Evolutionary conservation across 2,888 invertebrate species (phyloP).

Genomic region (Nemapogon koenigi): DNA sequence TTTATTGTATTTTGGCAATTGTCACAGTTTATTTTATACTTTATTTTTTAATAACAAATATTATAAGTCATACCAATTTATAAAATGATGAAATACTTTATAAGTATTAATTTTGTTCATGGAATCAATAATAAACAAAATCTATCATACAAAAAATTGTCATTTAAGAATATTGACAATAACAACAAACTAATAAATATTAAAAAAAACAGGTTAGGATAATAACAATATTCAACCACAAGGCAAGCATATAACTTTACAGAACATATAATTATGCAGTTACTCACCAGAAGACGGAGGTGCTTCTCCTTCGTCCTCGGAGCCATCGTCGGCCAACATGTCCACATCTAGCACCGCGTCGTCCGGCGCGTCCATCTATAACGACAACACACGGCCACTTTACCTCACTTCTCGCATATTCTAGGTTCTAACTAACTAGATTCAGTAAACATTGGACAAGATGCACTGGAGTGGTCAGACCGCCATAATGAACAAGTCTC

Average conservation of each 20-base stretch:
- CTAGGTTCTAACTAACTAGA: neutral
- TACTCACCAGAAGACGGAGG: constrained; percentile 63
- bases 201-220: too few relatives aligned
- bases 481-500: constrained; percentile 59
- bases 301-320: constrained; percentile 77
- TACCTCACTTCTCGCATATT: neutral
- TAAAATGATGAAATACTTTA: too few relatives aligned
- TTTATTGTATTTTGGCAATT: neutral
- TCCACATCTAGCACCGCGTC: constrained; percentile 70
- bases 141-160: too few relatives aligned
- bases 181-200: too few relatives aligned
- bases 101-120: too few relatives aligned
- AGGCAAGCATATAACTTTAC: too few relatives aligned
- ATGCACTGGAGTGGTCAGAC: constrained; percentile 36
- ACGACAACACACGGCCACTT: constrained; percentile 14
- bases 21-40: neutral
- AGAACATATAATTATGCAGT: constrained; percentile 21
- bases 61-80: too few relatives aligned
- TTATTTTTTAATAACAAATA: neutral
- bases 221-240: too few relatives aligned
- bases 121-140: too few relatives aligned
- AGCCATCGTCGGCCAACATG: constrained; percentile 75
- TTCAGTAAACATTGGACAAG: neutral
- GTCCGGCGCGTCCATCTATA: constrained; percentile 59
- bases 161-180: too few relatives aligned